These are phyloP conservation scores for Calyptommatus sinebrachiatus DNA, from an alignment of 2,113 vertebrate genomes.

Conservation along the genomic window DNA sequence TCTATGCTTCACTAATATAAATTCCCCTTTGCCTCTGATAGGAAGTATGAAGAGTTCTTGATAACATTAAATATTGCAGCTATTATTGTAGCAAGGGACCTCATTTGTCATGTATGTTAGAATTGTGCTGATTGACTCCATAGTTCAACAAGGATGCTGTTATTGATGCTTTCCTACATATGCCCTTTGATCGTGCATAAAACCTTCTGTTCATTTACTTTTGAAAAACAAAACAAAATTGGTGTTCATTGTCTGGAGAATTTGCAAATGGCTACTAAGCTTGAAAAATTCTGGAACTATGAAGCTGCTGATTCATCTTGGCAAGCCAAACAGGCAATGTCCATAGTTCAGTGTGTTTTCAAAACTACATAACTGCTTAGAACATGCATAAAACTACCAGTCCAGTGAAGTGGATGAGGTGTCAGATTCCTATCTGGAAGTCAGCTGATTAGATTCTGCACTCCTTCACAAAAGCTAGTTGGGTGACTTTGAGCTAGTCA, in stretches of 20 bases:
- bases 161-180: constrained; percentile 30
- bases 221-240: constrained; percentile 50
- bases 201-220: constrained; percentile 42
- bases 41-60: background rate
- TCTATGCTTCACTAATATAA: background rate
- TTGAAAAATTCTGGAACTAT: constrained; percentile 71
- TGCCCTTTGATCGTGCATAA: constrained; percentile 27
- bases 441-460: too few species aligned
- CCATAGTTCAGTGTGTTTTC: constrained; percentile 54
- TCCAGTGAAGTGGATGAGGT: too few species aligned
- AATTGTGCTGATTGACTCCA: background rate
- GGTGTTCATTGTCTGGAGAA: constrained; percentile 45
- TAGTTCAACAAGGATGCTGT: constrained; percentile 9
- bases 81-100: background rate
- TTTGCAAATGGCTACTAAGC: constrained; percentile 54
- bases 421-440: too few species aligned
- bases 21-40: background rate
- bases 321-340: constrained; percentile 61
- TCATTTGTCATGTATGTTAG: background rate
- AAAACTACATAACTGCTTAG: constrained; percentile 36
- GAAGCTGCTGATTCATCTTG: constrained; percentile 63
- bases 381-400: constrained; percentile 52
- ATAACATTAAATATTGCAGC: background rate
- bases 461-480: too few species aligned
- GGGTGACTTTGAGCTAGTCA: too few species aligned